Base-by-base conservation (phyloP, 2,888 invertebrate genomes). In the Leucoma salicis region DNA sequence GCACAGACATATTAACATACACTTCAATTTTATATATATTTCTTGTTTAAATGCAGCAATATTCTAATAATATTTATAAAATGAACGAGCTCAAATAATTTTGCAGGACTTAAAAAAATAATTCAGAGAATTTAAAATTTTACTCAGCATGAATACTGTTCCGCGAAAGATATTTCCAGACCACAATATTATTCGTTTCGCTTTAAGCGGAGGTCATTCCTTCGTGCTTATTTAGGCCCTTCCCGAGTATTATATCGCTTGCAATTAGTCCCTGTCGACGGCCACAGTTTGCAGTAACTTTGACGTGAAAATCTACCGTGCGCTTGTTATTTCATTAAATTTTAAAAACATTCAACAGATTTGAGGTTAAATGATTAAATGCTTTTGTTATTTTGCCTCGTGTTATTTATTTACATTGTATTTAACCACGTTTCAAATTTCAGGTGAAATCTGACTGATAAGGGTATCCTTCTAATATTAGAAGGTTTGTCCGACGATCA, bases 231-330 rank as follows among this genome's bases (percentile, higher is more conserved):
- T 61, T 63, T 60, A 52, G 57, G 53, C 49, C 44, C 42, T 53
- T 49, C 32, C 27, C n/a, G 49, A 52, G 58, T 66, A 57, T 54
- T 64, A 67, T 66, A 67, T 64, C 36, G 58, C 46, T 48, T 35
- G 51, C 52, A 66, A 67, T 67, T 67, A 67, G 58, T 67, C 56
- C 33, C 48, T 51, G 67, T 62, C 66, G 44, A 15, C 58, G 50
- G 45, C 33, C 41, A 46, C 50, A 55, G 55, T 51, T 58, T 47
- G 53, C 42, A 33, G 31, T n/a, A 35, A 12, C 42, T 37, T 42
- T 47, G 31, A 33, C 35, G 47, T 60, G 45, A 61, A 63, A 53
- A 44, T 27, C 40, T 50, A 46, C 33, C 40, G 41, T 55, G 46
- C 38, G 47, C 36, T 48, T 46, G 42, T 35, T 44, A 48, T 47